Evolutionary conservation across 2,797 vertebrate genomes (phyloP).

Genomic region (Poecilia wingei): DNA sequence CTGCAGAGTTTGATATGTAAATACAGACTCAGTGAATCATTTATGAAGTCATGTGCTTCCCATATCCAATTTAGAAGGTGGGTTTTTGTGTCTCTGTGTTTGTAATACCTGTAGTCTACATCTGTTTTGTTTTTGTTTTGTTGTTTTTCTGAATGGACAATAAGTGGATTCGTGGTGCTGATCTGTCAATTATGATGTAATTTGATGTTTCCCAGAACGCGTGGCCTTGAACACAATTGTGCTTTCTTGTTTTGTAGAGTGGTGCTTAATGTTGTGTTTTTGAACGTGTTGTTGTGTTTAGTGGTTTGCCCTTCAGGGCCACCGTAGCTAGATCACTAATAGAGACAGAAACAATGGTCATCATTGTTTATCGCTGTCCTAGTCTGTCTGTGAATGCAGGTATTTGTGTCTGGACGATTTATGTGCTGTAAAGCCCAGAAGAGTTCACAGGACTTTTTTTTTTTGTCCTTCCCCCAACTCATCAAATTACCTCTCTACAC

Average conservation of each 20-base stretch:
- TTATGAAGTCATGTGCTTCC: constrained; percentile 40
- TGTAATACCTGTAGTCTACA: neutral
- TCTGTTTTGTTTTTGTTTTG: neutral
- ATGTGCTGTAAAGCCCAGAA: constrained; percentile 43
- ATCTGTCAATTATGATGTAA: neutral
- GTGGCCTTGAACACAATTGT: neutral
- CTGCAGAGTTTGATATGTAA: constrained; percentile 56
- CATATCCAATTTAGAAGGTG: constrained; percentile 19
- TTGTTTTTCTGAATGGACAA: neutral
- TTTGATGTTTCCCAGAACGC: neutral
- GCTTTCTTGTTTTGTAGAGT: too few species aligned
- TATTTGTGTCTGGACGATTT: constrained; percentile 58
- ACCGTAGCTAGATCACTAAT: too few species aligned
- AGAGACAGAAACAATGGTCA: too few species aligned
- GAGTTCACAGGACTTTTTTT: constrained; percentile 5
- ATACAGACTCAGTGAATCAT: constrained; percentile 53
- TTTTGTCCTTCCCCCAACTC: constrained; percentile 11
- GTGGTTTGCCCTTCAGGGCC: too few species aligned
- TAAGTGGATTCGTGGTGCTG: neutral
- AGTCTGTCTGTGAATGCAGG: constrained; percentile 32
- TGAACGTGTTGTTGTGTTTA: too few species aligned
- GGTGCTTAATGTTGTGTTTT: too few species aligned
- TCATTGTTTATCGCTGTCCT: too few species aligned
- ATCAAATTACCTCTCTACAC: constrained; percentile 59
- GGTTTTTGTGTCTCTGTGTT: constrained; percentile 10